Evolutionary conservation across 2,797 vertebrate genomes (phyloP).

Genomic region (Phyllotis vaccarum): DNA sequence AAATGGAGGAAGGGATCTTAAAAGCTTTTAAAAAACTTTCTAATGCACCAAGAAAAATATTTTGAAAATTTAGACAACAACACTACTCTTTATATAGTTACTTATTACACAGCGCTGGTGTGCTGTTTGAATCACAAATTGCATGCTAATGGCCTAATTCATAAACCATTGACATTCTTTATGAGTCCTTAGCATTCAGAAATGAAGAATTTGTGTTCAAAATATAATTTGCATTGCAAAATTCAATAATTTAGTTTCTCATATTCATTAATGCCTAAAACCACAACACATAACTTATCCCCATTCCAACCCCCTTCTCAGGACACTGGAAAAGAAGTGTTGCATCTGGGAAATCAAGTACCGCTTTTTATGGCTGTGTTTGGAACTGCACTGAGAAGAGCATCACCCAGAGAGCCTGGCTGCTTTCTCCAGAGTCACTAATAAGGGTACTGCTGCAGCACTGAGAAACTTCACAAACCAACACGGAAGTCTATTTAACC

Average conservation of each 20-base stretch:
- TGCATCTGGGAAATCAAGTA: conserved; percentile 81
- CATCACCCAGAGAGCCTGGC: conserved; percentile 63
- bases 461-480: not conserved
- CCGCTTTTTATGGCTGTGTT: conserved; percentile 75
- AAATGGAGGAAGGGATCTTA: not conserved
- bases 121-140: conserved; percentile 89
- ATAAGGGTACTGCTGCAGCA: not conserved
- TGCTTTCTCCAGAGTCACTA: not conserved
- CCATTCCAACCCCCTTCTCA: conserved; percentile 84
- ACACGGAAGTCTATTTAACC: not conserved
- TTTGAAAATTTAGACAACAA: conserved; percentile 81
- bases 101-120: conserved; percentile 84
- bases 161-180: conserved; percentile 91
- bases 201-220: conserved; percentile 91
- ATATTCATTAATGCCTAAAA: conserved; percentile 90
- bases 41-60: conserved; percentile 80
- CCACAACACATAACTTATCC: conserved; percentile 90
- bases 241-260: conserved; percentile 90
- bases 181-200: conserved; percentile 89
- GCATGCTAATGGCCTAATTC: conserved; percentile 91
- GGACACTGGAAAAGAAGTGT: conserved; percentile 83
- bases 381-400: conserved; percentile 76
- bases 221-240: conserved; percentile 92
- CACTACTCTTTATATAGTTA: conserved; percentile 83
- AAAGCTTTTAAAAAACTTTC: conserved; percentile 78